phyloP scores from a whole-genome alignment of 1,140 invertebrate species.

The Aphis craccivora region DNA sequence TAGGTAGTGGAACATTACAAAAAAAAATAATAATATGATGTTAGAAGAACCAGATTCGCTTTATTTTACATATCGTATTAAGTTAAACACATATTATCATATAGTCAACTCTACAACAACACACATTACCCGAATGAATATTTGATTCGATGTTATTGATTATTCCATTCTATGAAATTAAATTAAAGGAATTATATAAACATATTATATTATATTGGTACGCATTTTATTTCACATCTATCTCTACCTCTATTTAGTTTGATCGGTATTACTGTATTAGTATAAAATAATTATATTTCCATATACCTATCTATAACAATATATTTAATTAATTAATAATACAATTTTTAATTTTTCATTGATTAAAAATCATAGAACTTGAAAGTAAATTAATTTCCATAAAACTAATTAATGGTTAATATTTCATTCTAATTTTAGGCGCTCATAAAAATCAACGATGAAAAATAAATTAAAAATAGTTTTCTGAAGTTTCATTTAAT shows the following conservation, averaged over 20 bases:
- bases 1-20: not conserved
- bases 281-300: not conserved
- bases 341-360: not conserved
- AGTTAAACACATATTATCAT: constrained; percentile 11
- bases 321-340: not conserved
- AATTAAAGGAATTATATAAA: not conserved
- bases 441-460: not conserved
- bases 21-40: not conserved
- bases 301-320: not conserved
- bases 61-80: not conserved
- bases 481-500: not conserved
- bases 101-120: not conserved
- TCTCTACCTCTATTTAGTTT: not conserved
- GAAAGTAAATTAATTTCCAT: not conserved
- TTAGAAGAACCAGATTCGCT: not conserved
- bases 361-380: not conserved
- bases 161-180: not conserved
- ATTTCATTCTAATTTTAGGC: not conserved
- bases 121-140: not conserved
- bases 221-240: not conserved
- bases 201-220: not conserved
- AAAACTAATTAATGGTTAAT: not conserved
- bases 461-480: not conserved
- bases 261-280: not conserved
- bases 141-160: not conserved